Conservation (phyloP, 2,888 invertebrate genomes). For the Osmoderma eremita region DNA sequence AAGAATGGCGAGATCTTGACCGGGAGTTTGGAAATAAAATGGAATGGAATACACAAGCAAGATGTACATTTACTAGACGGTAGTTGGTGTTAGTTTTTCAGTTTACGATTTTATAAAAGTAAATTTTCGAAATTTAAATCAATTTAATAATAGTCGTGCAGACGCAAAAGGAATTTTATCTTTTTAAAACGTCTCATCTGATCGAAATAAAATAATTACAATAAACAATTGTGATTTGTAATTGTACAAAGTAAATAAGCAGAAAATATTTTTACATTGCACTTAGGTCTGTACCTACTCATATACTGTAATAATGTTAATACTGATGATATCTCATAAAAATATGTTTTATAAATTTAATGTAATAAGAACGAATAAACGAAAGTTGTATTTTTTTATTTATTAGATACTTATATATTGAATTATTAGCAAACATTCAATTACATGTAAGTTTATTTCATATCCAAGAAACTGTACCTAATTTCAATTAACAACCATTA, state of each 20-base stretch:
- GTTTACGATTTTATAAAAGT: neutral
- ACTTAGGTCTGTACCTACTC: too few relatives aligned
- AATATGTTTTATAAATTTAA: neutral
- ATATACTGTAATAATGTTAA: too few relatives aligned
- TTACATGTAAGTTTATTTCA: too few relatives aligned
- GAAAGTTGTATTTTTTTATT: too few relatives aligned
- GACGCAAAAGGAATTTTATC: too few relatives aligned
- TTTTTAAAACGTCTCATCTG: too few relatives aligned
- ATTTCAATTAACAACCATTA: too few relatives aligned
- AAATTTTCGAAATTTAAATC: neutral
- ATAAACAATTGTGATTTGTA: constrained; percentile 4
- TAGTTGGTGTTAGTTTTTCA: constrained; percentile 56
- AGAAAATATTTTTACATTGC: too few relatives aligned
- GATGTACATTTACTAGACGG: constrained; percentile 50
- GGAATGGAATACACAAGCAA: constrained; percentile 45
- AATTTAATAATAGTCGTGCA: neutral
- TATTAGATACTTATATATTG: too few relatives aligned
- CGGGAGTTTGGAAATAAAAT: constrained; percentile 43
- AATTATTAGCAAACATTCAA: too few relatives aligned
- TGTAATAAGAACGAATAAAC: too few relatives aligned
- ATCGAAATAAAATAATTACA: neutral
- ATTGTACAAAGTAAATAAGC: neutral
- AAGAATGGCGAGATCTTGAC: constrained; percentile 41
- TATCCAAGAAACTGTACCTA: too few relatives aligned
- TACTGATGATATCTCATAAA: neutral